phyloP scores from a whole-genome alignment of 2,113 vertebrate genomes.

The Melierax canorus region DNA sequence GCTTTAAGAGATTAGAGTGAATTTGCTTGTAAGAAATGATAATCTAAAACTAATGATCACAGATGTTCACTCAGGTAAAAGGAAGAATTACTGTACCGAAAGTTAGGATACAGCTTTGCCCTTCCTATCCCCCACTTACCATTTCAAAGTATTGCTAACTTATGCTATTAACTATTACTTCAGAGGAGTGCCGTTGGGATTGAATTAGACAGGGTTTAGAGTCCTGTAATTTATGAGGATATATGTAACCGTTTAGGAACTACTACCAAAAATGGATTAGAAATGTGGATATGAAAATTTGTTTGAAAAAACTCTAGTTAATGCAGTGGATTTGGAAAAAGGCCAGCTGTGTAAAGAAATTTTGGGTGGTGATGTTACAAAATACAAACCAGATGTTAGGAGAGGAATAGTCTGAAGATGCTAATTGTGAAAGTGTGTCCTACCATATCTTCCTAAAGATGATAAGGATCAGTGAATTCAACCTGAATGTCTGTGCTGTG shows the following conservation, averaged over 20 bases:
- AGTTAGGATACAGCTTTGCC: not conserved
- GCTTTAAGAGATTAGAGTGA: conserved; percentile 1
- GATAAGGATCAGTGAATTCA: not conserved
- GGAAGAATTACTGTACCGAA: not conserved
- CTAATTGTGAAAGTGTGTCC: not conserved
- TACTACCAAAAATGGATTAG: not conserved
- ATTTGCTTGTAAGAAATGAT: not conserved
- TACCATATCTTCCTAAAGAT: not conserved
- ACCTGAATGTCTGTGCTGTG: not conserved
- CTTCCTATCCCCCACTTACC: not conserved
- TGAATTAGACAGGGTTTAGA: not conserved
- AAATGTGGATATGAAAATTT: not conserved
- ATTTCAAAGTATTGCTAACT: not conserved
- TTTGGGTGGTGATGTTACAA: not conserved
- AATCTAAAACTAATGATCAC: conserved; percentile 22
- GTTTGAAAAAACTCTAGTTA: not conserved
- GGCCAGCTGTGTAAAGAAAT: not conserved
- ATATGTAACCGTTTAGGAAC: not conserved
- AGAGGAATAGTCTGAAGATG: not conserved
- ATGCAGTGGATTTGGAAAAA: not conserved
- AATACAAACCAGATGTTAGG: not conserved
- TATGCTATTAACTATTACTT: not conserved
- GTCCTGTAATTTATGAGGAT: not conserved
- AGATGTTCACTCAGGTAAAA: not conserved
- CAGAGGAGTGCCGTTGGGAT: not conserved